Evolutionary conservation across 2,888 invertebrate species (phyloP), one percentile per base, ranked within the genome.

Genomic region (Drosophila fulvimacula): DNA sequence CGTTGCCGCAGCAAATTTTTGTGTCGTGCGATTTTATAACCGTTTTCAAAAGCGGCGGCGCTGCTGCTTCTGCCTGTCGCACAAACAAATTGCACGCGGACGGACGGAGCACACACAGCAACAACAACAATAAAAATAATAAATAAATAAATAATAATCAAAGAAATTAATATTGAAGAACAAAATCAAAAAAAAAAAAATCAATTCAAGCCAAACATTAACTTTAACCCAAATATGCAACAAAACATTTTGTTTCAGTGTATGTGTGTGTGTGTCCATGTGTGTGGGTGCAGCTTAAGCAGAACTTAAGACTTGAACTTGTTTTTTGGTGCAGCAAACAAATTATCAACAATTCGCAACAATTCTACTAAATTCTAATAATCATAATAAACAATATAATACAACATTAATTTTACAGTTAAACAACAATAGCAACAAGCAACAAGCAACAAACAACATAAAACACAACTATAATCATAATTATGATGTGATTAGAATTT

Each of bases 11-110:
- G 71, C 64, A 63, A 78, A 67, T 71, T 79, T 81, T 79, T 67
- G 79, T 82, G 81, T 79, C 81, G 82, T 82, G 79, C 79, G 72
- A 82, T 79, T 85, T 82, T 82, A 82, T 85, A 85, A 82, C 77
- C 78, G 82, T 84, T 82, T 80, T 82, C 49, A 79, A 76, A 82
- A 81, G 82, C 83, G 86, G 76, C 82, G 77, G 79, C 79, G 69
- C 68, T 73, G 81, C 79, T 76, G 76, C 68, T 56, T 57, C 68
- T 58, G 74, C 71, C 60, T 76, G 73, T 76, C 69, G 79, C 73
- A 73, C 48, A 55, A 42, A 74, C 65, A 48, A 48, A 17, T 17
- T 30, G 59, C 38, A 61, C 70, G 52, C 70, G 78, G 59, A 74
- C 64, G 64, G 55, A 64, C 63, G 27, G n/a, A 30, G 27, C 27